These are phyloP conservation scores for Calonectris borealis DNA, from an alignment of 2,113 vertebrate genomes.

Conservation along the genomic window DNA sequence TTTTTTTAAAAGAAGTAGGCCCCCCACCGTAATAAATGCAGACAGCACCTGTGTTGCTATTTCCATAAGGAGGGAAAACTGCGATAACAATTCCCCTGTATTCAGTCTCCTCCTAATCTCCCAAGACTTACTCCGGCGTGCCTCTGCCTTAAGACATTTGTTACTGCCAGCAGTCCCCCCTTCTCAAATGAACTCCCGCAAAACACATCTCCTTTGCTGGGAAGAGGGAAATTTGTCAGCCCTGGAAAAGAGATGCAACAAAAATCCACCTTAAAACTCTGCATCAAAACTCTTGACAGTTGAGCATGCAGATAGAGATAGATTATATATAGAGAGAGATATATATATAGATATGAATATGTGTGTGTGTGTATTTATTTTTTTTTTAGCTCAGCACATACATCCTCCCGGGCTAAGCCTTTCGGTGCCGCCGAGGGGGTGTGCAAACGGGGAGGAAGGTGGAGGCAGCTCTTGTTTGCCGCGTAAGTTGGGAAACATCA, in stretches of 20 bases:
- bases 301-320: background rate
- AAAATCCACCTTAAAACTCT: background rate
- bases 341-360: rapidly evolving
- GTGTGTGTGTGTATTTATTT: rapidly evolving
- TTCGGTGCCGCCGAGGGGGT: background rate
- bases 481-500: background rate
- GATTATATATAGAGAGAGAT: too few relatives aligned
- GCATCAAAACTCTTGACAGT: background rate
- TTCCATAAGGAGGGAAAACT: background rate
- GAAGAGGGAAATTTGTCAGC: background rate
- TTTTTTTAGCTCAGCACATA: background rate
- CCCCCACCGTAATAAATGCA: background rate
- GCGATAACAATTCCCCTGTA: background rate
- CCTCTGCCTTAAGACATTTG: background rate
- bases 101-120: background rate
- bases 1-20: background rate
- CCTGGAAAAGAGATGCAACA: background rate
- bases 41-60: background rate
- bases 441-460: background rate
- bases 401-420: background rate
- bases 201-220: background rate
- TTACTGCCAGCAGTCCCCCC: background rate
- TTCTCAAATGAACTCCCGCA: background rate
- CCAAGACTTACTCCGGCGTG: background rate
- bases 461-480: constrained; percentile 1